phyloP scores from a whole-genome alignment of 2,888 invertebrate genomes.

The Polietes domitor region DNA sequence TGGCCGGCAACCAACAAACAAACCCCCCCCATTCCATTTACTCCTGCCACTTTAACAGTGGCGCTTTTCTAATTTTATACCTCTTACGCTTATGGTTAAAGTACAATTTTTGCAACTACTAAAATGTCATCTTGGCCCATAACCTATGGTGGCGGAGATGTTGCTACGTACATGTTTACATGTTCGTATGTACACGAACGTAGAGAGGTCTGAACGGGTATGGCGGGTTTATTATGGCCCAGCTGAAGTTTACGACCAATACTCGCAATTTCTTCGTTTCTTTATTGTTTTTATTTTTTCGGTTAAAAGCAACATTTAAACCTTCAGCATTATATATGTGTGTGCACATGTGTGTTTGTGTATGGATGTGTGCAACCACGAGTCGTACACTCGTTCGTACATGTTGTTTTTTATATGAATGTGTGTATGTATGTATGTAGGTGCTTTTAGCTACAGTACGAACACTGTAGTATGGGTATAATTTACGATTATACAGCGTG shows the following conservation, averaged over 20 bases:
- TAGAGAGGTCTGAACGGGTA: not conserved
- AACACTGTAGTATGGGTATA: not conserved
- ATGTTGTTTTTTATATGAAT: too few species aligned
- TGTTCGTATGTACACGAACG: not conserved
- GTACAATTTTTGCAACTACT: constrained; percentile 27
- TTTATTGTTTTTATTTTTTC: constrained; percentile 44
- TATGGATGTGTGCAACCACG: not conserved
- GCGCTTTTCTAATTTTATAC: constrained; percentile 29
- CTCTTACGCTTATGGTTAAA: constrained; percentile 15
- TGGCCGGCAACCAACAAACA: not conserved
- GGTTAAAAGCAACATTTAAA: constrained; percentile 54
- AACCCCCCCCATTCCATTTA: not conserved
- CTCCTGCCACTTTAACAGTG: not conserved
- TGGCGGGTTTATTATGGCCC: constrained; percentile 50
- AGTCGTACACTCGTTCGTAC: too few species aligned
- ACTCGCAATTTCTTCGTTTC: constrained; percentile 29
- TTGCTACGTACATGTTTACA: not conserved
- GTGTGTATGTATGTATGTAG: not conserved
- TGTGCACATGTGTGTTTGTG: not conserved
- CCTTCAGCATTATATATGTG: constrained; percentile 43
- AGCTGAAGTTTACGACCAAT: constrained; percentile 48
- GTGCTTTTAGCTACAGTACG: constrained; percentile 7
- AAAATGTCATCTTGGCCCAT: not conserved
- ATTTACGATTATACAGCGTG: constrained; percentile 56
- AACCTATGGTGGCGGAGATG: not conserved